Evolutionary conservation across 2,113 vertebrate species (phyloP).

Genomic region (Boleophthalmus pectinirostris): DNA sequence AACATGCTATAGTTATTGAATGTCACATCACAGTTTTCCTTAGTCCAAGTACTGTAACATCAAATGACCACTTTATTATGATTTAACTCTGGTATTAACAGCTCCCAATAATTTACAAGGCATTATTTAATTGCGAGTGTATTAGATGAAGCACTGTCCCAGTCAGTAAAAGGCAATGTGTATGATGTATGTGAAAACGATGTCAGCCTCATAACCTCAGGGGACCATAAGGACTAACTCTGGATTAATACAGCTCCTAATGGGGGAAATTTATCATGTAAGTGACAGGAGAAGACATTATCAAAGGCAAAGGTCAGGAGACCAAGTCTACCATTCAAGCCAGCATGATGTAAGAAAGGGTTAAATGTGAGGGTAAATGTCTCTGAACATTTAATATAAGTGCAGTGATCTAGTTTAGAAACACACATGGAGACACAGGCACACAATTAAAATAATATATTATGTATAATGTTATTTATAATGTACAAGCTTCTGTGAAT

Average conservation of each 20-base stretch:
- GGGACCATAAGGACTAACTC: conserved; percentile 42
- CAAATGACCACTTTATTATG: too few relatives aligned
- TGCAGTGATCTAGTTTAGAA: too few relatives aligned
- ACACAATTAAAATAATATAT: too few relatives aligned
- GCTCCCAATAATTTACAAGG: background rate
- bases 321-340: background rate
- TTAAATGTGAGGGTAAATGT: background rate
- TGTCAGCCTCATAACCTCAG: conserved; percentile 21
- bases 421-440: too few relatives aligned
- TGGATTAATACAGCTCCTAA: conserved; percentile 43
- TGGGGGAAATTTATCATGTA: conserved; percentile 53
- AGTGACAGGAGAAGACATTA: conserved; percentile 31
- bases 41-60: too few relatives aligned
- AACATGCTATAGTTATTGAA: too few relatives aligned
- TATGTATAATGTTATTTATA: too few relatives aligned
- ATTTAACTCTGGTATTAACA: background rate
- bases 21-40: too few relatives aligned
- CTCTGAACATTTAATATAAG: background rate
- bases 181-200: conserved; percentile 39
- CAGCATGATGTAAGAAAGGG: background rate
- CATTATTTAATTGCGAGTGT: background rate
- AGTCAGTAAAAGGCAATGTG: background rate
- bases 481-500: too few relatives aligned
- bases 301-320: background rate
- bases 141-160: background rate